A percentile compares a stretch with the other conserved stretches of the same genome.
phyloP scores from a whole-genome alignment of 2,888 invertebrate genomes.

The Autographa pulchrina region DNA sequence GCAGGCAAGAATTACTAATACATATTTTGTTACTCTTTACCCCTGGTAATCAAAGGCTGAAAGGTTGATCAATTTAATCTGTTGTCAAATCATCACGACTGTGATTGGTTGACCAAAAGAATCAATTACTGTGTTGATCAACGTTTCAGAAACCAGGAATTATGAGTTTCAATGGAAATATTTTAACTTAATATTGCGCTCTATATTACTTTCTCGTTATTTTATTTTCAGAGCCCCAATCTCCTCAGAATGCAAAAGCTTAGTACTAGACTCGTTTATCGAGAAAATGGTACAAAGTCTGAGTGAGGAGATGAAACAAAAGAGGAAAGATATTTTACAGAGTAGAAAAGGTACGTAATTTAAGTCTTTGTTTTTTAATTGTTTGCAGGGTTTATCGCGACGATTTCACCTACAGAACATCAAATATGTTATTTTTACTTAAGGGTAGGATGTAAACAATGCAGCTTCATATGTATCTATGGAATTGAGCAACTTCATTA shows the following conservation, averaged over 20 bases:
- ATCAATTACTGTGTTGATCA: no score
- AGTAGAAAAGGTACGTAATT: constrained; percentile 80
- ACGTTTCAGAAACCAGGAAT: no score
- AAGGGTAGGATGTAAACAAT: constrained; percentile 69
- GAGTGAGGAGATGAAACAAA: constrained; percentile 89
- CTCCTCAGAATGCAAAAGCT: constrained; percentile 88
- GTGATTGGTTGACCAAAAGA: no score
- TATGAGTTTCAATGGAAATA: no score
- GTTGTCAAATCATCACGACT: no score
- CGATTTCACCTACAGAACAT: not conserved
- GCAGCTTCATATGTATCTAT: constrained; percentile 75
- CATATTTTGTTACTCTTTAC: no score
- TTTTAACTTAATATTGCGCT: no score
- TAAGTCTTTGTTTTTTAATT: constrained; percentile 3
- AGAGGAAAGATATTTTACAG: constrained; percentile 87
- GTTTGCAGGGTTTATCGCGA: not conserved
- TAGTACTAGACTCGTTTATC: constrained; percentile 93
- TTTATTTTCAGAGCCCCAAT: constrained; percentile 73
- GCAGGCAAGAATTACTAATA: constrained; percentile 74
- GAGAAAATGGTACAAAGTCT: constrained; percentile 91
- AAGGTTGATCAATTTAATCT: no score
- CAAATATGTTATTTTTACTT: not conserved
- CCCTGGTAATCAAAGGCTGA: no score
- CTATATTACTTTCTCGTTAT: constrained; percentile 7
- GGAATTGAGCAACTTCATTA: not conserved